Evolutionary conservation across 2,113 vertebrate species (phyloP).

Genomic region (Muntiacus muntjak): DNA sequence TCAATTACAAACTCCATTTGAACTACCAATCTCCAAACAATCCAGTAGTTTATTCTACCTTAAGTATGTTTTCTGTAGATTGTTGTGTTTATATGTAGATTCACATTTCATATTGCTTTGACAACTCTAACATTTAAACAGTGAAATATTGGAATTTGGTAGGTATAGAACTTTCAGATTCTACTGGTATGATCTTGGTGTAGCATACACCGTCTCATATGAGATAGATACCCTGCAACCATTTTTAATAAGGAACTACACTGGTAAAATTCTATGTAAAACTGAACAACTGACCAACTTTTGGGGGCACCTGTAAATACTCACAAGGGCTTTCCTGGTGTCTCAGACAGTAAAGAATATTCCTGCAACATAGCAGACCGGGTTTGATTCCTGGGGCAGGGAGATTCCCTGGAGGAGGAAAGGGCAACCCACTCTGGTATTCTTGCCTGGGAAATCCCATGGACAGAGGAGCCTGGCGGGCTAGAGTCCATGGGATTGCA

Average conservation of each 20-base stretch:
- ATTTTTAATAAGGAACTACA: constrained; percentile 22
- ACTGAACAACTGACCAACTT: background rate
- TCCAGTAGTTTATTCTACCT: background rate
- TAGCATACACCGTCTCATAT: background rate
- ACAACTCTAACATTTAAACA: background rate
- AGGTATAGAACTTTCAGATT: background rate
- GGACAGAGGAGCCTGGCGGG: background rate
- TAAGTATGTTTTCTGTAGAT: background rate
- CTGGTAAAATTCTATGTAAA: background rate
- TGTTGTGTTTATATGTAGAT: background rate
- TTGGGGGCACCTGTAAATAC: background rate
- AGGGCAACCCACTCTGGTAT: background rate
- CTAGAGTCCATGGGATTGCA: background rate
- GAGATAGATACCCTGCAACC: background rate
- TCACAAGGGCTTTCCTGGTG: background rate
- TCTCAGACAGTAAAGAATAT: background rate
- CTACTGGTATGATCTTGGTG: background rate
- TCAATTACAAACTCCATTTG: background rate
- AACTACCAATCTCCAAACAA: background rate
- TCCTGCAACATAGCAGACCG: background rate
- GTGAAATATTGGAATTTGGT: background rate
- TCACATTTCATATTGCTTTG: background rate
- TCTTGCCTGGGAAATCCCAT: background rate
- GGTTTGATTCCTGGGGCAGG: background rate
- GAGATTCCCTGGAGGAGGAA: background rate